Evolutionary conservation across 2,888 invertebrate genomes (phyloP).

Genomic region (Caenorhabditis panamensis): DNA sequence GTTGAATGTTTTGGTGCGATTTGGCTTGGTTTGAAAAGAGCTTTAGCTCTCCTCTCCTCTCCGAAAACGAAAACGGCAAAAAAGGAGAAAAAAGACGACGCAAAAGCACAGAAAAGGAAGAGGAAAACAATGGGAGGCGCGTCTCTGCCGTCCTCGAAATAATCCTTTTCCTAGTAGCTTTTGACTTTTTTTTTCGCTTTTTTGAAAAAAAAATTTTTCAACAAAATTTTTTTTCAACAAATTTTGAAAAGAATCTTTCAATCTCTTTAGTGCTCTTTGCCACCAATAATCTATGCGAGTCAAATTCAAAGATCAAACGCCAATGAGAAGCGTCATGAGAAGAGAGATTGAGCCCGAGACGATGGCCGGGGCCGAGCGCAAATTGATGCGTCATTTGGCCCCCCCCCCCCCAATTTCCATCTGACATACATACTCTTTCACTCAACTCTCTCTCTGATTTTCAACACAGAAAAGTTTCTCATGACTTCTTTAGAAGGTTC

Average conservation of each 20-base stretch:
- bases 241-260: too few relatives aligned
- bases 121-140: conserved; percentile 42
- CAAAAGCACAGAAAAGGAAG: conserved; percentile 26
- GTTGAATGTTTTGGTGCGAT: too few relatives aligned
- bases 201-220: too few relatives aligned
- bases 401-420: conserved; percentile 12
- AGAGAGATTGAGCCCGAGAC: conserved; percentile 36
- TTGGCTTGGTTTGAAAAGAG: not conserved
- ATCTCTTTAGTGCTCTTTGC: not conserved
- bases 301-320: conserved; percentile 50
- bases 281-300: conserved; percentile 2
- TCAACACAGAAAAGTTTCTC: conserved; percentile 4
- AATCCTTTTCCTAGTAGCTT: not conserved
- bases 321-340: conserved; percentile 45
- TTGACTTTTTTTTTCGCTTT: not conserved
- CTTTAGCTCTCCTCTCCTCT: conserved; percentile 9
- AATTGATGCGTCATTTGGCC: conserved; percentile 58
- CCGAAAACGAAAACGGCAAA: conserved; percentile 12
- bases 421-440: not conserved
- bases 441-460: not conserved
- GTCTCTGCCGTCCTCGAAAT: not conserved
- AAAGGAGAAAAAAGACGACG: not conserved
- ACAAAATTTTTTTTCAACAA: too few relatives aligned
- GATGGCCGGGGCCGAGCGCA: conserved; percentile 1
- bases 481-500: conserved; percentile 2